Percentiles rank a stretch among this genome's conserved stretches.
Conservation (phyloP, 1,140 invertebrate species). For the Acyrthosiphon pisum region DNA sequence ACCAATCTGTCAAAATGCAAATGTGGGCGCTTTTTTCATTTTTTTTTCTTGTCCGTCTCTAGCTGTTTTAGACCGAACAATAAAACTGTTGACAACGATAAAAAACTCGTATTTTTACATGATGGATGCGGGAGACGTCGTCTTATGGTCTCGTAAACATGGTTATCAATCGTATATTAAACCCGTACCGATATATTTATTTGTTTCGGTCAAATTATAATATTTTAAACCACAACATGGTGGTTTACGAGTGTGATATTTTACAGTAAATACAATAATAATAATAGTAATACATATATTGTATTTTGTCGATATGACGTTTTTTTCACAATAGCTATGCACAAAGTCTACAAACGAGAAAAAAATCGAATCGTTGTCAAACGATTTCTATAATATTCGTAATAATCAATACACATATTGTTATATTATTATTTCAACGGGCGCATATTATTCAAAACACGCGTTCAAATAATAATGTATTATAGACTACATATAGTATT, state of each 20-base stretch:
- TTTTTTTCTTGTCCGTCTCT: background rate
- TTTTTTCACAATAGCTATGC: background rate
- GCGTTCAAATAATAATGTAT: background rate
- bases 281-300: background rate
- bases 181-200: background rate
- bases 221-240: constrained; percentile 1
- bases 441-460: background rate
- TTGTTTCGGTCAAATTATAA: background rate
- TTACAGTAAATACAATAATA: background rate
- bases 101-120: constrained; percentile 16
- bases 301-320: constrained; percentile 9
- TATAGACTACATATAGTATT: background rate
- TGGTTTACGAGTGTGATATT: background rate
- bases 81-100: constrained; percentile 53
- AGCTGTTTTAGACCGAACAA: background rate
- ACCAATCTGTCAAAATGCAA: constrained; percentile 39
- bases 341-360: background rate
- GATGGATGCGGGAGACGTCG: constrained; percentile 17
- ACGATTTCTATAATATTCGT: background rate
- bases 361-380: background rate
- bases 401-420: constrained; percentile 2
- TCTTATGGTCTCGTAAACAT: background rate
- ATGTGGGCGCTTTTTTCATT: constrained; percentile 41
- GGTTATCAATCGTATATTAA: constrained; percentile 11
- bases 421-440: background rate